Conservation (phyloP, 2,113 vertebrate species). For the Aldabrachelys gigantea region DNA sequence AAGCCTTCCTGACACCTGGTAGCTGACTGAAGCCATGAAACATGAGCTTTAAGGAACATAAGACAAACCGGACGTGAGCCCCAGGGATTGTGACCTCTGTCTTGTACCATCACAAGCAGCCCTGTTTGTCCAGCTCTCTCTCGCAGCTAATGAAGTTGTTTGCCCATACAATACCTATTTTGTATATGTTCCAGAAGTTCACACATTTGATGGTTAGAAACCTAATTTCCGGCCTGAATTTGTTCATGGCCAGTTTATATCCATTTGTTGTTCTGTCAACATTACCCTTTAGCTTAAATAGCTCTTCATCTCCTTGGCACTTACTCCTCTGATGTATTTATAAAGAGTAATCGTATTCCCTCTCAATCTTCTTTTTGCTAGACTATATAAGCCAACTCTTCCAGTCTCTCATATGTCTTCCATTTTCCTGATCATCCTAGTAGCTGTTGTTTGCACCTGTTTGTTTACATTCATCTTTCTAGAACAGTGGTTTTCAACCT, state of each 20-base stretch:
- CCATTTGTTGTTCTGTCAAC: too few relatives aligned
- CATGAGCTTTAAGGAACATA: background rate
- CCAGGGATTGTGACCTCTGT: background rate
- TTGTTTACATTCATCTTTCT: too few relatives aligned
- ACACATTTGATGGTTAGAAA: background rate
- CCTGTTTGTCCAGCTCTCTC: background rate
- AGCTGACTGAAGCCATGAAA: background rate
- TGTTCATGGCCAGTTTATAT: background rate
- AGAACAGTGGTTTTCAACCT: too few relatives aligned
- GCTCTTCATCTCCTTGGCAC: too few relatives aligned
- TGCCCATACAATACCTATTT: background rate
- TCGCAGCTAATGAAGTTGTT: background rate
- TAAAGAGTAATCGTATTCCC: too few relatives aligned
- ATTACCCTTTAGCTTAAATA: too few relatives aligned
- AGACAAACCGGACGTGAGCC: background rate
- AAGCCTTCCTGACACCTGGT: background rate
- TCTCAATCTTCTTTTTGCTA: too few relatives aligned
- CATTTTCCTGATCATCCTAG: too few relatives aligned
- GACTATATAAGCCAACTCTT: too few relatives aligned
- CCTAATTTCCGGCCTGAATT: background rate
- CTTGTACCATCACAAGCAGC: background rate
- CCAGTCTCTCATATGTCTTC: too few relatives aligned
- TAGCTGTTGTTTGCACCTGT: too few relatives aligned
- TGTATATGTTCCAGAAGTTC: background rate
- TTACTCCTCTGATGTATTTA: too few relatives aligned